Evolutionary conservation across 2,113 vertebrate genomes (phyloP).

Genomic region (Malurus alboscapulatus): DNA sequence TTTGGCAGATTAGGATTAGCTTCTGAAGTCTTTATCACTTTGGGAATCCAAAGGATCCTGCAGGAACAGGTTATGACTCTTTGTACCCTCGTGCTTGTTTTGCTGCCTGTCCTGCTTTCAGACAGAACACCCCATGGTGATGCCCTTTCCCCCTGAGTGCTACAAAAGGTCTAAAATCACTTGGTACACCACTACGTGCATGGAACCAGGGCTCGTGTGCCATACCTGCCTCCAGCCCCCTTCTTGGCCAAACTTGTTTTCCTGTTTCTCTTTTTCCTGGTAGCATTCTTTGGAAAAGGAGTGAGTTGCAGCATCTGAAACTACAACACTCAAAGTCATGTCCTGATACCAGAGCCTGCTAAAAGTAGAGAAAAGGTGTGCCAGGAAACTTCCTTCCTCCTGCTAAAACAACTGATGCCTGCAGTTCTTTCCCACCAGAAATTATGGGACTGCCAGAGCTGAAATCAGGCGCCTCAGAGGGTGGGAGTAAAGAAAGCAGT

Average conservation of each 20-base stretch:
- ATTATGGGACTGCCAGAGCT: not conserved
- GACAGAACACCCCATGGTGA: rapidly evolving
- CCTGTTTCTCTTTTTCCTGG: not conserved
- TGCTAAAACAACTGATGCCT: not conserved
- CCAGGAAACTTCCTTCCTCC: not conserved
- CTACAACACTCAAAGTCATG: rapidly evolving
- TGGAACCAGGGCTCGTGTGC: rapidly evolving
- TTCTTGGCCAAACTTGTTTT: not conserved
- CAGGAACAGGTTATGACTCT: not conserved
- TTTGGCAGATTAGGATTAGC: not conserved
- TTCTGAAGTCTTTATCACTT: not conserved
- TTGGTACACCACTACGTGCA: too few relatives aligned
- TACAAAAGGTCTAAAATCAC: not conserved
- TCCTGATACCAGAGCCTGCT: not conserved
- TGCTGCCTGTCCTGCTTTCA: not conserved
- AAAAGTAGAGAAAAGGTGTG: not conserved
- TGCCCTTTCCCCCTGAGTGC: rapidly evolving
- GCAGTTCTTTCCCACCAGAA: not conserved
- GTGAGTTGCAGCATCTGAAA: not conserved
- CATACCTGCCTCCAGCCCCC: slow-evolving; percentile 30
- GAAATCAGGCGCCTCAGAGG: rapidly evolving
- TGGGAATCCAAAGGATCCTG: not conserved
- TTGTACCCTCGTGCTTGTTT: not conserved
- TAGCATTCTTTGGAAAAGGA: not conserved
- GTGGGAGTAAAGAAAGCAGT: not conserved